Conservation (phyloP, 2,888 invertebrate genomes). For the Caenorhabditis macrosperma region DNA sequence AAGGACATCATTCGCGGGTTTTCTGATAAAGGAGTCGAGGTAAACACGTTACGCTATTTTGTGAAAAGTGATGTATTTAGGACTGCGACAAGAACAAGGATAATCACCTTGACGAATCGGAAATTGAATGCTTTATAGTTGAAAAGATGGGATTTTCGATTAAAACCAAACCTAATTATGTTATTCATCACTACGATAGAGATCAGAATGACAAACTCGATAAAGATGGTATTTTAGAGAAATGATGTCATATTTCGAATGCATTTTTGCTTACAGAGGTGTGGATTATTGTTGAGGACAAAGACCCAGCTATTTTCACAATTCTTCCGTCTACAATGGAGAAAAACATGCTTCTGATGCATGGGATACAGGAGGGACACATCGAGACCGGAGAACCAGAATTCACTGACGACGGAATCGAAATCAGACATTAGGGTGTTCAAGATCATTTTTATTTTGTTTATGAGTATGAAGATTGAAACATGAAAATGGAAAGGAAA, state of each 20-base stretch:
- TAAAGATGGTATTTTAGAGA: conserved; percentile 40
- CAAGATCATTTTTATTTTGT: conserved; percentile 1
- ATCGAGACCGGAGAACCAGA: neutral
- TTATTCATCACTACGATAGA: conserved; percentile 45
- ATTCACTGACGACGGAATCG: neutral
- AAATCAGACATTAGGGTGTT: neutral
- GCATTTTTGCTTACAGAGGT: conserved; percentile 32
- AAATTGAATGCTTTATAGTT: conserved; percentile 38
- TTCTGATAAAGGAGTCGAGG: conserved; percentile 58
- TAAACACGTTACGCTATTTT: neutral
- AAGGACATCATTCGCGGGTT: conserved; percentile 61
- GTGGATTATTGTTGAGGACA: conserved; percentile 52
- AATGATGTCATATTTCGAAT: neutral
- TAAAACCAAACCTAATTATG: conserved; percentile 4
- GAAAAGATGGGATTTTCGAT: conserved; percentile 52
- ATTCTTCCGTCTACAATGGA: conserved; percentile 42
- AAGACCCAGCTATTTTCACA: conserved; percentile 33
- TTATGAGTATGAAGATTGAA: no score
- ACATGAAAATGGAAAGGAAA: conserved; percentile 4
- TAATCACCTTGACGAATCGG: conserved; percentile 24
- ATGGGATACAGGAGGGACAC: conserved; percentile 29
- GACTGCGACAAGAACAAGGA: conserved; percentile 38
- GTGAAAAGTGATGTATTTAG: no score
- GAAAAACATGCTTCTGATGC: conserved; percentile 40
- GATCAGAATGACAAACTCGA: conserved; percentile 45